Base-by-base conservation (phyloP, 2,888 invertebrate species). In the Zhengitettix transpicula region DNA sequence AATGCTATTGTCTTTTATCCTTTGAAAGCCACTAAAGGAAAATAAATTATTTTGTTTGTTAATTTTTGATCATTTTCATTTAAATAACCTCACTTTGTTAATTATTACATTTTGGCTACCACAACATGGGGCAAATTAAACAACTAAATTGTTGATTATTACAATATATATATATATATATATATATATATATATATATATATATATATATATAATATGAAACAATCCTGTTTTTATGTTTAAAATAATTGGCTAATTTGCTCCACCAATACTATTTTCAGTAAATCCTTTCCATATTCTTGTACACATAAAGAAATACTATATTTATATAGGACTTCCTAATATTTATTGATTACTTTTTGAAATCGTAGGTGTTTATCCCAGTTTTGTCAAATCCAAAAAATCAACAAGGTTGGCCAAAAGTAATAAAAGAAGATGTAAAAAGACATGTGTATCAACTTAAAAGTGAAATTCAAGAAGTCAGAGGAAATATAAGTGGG, bases 401-500 rank as follows among this genome's bases (percentile, higher is more conserved):
- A 44, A 88, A 88, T 71, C 84, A 85, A 67, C 73, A 69, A 28
- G 82, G 82, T 5, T 89, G 89, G 89, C 88, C 89, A 0, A 77
- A 78, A 63, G 80, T 86, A 11, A 82, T 87, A 5, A 76, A 78
- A 8, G 81, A 82, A 61, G 89, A 89, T 68, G 83, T 89, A 69
- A 81, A 79, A 64, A 77, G 77, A 42, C 86, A 88, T 68, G 78
- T 85, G 0, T 81, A 84, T 64, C 78, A 82, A 9, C 75, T 89
- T 64, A 80, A 84, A 64, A 86, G 81, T 69, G 76, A 81, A 58
- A 81, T 89, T 68, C 83, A 83, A 67, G 83, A 87, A 78, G 73
- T 90, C 57, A 84, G 81, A 71, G 94, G 94, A 1, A 87, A 90
- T 69, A 85, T 92, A 73, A 81, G 83, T 55, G 92, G 91, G 66